Evolutionary conservation across 2,113 vertebrate species (phyloP).

Genomic region (Pteruthius melanotis): DNA sequence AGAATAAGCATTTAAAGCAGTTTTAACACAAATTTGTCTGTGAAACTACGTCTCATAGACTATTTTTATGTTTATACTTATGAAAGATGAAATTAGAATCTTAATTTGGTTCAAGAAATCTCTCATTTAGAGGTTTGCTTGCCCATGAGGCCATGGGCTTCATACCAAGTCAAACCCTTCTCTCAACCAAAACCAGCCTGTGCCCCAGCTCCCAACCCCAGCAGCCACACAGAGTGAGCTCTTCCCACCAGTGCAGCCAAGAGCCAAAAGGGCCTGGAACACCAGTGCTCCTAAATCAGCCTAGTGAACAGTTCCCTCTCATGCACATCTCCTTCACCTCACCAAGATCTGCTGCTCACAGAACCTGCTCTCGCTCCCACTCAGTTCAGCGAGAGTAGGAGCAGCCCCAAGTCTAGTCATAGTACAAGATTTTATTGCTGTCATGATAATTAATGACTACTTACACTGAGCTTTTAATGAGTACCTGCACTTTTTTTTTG

Average conservation of each 20-base stretch:
- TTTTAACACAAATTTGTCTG: neutral
- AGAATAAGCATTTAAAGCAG: neutral
- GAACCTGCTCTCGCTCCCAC: neutral
- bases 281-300: neutral
- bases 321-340: neutral
- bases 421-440: neutral
- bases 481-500: neutral
- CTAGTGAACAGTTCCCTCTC: neutral
- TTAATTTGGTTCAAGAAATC: neutral
- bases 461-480: constrained; percentile 10
- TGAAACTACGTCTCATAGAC: neutral
- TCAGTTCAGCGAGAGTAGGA: constrained; percentile 5
- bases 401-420: neutral
- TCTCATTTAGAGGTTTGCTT: neutral
- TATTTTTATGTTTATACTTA: neutral
- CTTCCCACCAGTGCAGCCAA: neutral
- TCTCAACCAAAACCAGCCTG: neutral
- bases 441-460: neutral
- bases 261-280: neutral
- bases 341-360: neutral
- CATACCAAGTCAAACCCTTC: neutral
- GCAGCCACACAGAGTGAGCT: neutral
- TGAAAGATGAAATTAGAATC: neutral
- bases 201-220: neutral
- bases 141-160: neutral